Evolutionary conservation across 2,888 invertebrate genomes (phyloP).

Genomic region (Netelia inedita): DNA sequence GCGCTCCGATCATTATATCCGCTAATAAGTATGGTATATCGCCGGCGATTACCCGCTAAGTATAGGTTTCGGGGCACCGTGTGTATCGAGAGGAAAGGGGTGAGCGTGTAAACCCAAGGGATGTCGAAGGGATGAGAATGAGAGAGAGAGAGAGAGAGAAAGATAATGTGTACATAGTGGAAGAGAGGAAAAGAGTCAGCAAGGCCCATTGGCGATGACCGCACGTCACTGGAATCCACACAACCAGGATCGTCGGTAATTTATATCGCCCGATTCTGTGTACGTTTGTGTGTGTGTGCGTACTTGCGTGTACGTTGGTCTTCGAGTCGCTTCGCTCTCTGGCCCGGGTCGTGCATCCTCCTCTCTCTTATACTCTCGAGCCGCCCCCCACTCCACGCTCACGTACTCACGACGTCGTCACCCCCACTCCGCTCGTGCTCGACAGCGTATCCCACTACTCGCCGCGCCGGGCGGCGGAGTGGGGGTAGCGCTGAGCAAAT

Average conservation of each 20-base stretch:
- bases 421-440: no score
- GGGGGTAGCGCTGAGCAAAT: constrained; percentile 71
- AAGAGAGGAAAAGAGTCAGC: constrained; percentile 63
- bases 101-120: background rate
- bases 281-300: background rate
- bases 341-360: constrained; percentile 18
- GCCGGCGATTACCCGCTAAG: constrained; percentile 83
- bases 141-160: background rate
- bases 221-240: constrained; percentile 80
- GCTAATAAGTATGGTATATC: constrained; percentile 83
- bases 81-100: constrained; percentile 49
- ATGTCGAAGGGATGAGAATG: background rate
- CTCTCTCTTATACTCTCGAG: background rate
- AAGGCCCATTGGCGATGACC: constrained; percentile 79
- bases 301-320: constrained; percentile 29
- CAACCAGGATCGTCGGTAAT: constrained; percentile 76
- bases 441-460: no score
- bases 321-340: constrained; percentile 45
- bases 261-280: constrained; percentile 76
- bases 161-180: constrained; percentile 31
- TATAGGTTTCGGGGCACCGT: constrained; percentile 77
- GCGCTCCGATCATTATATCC: constrained; percentile 79
- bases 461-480: no score
- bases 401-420: no score
- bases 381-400: no score